Evolutionary conservation across 2,113 vertebrate genomes (phyloP).

Genomic region (Mustela nigripes): DNA sequence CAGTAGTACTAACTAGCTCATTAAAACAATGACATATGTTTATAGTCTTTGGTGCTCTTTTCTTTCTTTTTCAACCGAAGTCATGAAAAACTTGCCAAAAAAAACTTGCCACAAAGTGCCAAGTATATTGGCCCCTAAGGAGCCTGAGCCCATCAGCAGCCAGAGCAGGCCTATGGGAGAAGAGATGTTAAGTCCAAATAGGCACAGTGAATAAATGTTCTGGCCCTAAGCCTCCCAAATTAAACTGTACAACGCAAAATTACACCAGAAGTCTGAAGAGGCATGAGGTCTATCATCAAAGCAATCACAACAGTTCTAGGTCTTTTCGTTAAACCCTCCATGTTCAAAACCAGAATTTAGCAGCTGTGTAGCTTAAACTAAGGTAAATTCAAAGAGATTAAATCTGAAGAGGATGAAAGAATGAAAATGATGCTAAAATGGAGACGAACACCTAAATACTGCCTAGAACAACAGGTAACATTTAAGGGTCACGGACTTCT

Average conservation of each 20-base stretch:
- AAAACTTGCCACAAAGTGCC: slow-evolving; percentile 16
- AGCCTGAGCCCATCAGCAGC: not conserved
- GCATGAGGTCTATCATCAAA: slow-evolving; percentile 45
- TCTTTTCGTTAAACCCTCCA: slow-evolving; percentile 35
- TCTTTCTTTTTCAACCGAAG: slow-evolving; percentile 29
- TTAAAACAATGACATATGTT: not conserved
- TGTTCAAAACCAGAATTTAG: slow-evolving; percentile 26
- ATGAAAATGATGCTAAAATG: slow-evolving; percentile 49
- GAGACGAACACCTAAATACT: not conserved
- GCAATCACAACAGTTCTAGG: not conserved
- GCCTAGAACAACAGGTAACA: not conserved
- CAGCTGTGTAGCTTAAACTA: not conserved
- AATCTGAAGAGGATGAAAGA: slow-evolving; percentile 17
- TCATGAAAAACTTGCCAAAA: slow-evolving; percentile 25
- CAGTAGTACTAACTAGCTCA: not conserved
- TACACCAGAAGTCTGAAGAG: not conserved
- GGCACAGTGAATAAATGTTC: not conserved
- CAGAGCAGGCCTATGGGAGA: not conserved
- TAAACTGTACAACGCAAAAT: slow-evolving; percentile 18
- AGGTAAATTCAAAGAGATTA: slow-evolving; percentile 50
- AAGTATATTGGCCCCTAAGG: not conserved
- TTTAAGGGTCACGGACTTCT: not conserved
- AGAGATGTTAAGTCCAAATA: slow-evolving; percentile 50
- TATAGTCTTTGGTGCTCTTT: not conserved
- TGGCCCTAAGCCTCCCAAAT: not conserved